Evolutionary conservation across 2,797 vertebrate genomes (phyloP).

Genomic region (Rousettus madagascariensis): DNA sequence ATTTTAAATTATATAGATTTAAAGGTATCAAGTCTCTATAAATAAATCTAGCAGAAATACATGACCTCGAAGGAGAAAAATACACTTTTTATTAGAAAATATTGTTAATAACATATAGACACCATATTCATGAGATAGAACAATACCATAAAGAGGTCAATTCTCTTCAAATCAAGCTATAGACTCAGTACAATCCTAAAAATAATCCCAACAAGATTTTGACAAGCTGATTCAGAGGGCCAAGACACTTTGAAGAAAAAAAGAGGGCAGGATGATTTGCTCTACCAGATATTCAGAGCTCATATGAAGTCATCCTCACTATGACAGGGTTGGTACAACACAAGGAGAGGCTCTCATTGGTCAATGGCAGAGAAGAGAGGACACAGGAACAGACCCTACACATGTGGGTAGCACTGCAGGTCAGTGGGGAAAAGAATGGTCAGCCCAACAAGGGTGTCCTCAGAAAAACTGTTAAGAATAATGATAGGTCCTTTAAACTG

Average conservation of each 20-base stretch:
- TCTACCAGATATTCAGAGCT: not conserved
- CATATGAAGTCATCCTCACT: accelerated
- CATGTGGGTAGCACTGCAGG: not conserved
- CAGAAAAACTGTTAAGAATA: not conserved
- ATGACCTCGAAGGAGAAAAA: not conserved
- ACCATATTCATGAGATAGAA: not conserved
- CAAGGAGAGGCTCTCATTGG: not conserved
- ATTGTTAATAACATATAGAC: not conserved
- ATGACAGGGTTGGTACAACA: accelerated
- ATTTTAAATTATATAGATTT: not conserved
- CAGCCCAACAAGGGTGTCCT: not conserved
- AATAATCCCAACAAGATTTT: not conserved
- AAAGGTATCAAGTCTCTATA: not conserved
- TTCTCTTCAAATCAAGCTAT: not conserved
- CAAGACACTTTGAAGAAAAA: not conserved
- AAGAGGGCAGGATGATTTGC: not conserved
- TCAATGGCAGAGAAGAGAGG: not conserved
- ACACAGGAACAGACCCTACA: not conserved
- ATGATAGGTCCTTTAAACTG: not conserved
- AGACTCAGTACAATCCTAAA: not conserved
- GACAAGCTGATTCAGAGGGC: not conserved
- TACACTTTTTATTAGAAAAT: not conserved
- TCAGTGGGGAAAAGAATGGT: not conserved
- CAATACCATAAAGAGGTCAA: not conserved
- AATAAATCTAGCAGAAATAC: not conserved